These are phyloP conservation scores for Sisyra nigra DNA, from an alignment of 2,888 invertebrate species.

Conservation along the genomic window DNA sequence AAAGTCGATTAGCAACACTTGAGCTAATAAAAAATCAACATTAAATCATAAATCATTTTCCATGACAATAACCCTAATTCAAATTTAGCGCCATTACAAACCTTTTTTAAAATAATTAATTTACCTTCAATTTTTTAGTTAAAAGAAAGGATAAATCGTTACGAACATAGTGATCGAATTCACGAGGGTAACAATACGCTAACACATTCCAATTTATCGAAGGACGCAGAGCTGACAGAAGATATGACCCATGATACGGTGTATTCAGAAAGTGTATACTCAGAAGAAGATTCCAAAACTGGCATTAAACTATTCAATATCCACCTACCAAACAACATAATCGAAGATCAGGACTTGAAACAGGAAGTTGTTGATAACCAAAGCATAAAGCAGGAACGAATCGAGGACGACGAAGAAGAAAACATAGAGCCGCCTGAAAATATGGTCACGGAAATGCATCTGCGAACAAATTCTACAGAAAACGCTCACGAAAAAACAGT, in stretches of 20 bases:
- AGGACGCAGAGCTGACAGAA: slow-evolving; percentile 10
- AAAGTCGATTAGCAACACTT: not conserved
- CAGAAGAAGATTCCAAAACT: slow-evolving; percentile 14
- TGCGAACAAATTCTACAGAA: not conserved
- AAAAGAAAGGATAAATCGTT: slow-evolving; percentile 45
- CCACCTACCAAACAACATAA: slow-evolving; percentile 1
- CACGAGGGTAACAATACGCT: slow-evolving; percentile 2
- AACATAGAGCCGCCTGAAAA: not conserved
- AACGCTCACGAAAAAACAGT: not conserved
- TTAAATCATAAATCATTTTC: too few relatives aligned
- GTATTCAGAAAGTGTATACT: slow-evolving; percentile 3
- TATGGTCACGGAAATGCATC: slow-evolving; percentile 4
- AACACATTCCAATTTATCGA: slow-evolving; percentile 6
- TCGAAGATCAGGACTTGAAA: not conserved
- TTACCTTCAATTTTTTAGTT: slow-evolving; percentile 32
- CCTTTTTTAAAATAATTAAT: not conserved
- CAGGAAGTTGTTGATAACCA: not conserved
- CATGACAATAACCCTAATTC: not conserved
- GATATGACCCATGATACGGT: slow-evolving; percentile 26
- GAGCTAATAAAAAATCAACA: not conserved
- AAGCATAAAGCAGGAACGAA: too few relatives aligned
- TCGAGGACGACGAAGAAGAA: not conserved
- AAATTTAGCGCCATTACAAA: not conserved
- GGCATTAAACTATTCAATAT: slow-evolving; percentile 13
- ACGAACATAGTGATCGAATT: slow-evolving; percentile 39